Evolutionary conservation across 2,888 invertebrate species (phyloP).

Genomic region (Disparrhopalites patrizii): DNA sequence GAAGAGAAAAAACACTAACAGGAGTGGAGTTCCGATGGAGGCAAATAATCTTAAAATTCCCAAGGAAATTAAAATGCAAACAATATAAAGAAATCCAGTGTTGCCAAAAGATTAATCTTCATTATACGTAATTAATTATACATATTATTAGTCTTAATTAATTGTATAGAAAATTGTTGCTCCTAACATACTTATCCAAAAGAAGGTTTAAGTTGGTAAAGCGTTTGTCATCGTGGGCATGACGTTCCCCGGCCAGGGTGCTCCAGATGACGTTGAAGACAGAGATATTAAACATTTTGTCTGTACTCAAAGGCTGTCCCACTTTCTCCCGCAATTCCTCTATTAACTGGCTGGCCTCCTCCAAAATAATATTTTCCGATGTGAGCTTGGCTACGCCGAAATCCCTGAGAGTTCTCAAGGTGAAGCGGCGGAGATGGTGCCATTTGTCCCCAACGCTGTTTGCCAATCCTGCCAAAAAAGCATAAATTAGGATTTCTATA

Average conservation of each 20-base stretch:
- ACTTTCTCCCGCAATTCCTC: background rate
- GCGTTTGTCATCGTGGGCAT: background rate
- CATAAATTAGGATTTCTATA: no score
- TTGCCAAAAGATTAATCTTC: no score
- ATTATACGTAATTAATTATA: no score
- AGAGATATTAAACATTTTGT: background rate
- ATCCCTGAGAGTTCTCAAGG: background rate
- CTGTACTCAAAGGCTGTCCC: background rate
- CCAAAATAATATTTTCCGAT: background rate
- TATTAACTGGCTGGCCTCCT: background rate
- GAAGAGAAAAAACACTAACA: no score
- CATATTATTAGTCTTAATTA: no score
- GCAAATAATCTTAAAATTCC: no score
- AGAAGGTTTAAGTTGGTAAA: no score
- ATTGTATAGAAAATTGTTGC: no score
- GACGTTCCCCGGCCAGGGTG: background rate
- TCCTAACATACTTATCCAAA: no score
- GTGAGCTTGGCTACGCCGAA: background rate
- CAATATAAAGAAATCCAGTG: no score
- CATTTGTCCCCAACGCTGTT: background rate
- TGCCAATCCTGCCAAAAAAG: constrained; percentile 1
- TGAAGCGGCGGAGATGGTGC: constrained; percentile 8
- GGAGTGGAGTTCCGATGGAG: no score
- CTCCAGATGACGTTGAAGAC: background rate
- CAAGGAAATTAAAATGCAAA: no score